Base-by-base conservation (phyloP, 2,888 invertebrate genomes). In the Trypoxylon attenuatum region DNA sequence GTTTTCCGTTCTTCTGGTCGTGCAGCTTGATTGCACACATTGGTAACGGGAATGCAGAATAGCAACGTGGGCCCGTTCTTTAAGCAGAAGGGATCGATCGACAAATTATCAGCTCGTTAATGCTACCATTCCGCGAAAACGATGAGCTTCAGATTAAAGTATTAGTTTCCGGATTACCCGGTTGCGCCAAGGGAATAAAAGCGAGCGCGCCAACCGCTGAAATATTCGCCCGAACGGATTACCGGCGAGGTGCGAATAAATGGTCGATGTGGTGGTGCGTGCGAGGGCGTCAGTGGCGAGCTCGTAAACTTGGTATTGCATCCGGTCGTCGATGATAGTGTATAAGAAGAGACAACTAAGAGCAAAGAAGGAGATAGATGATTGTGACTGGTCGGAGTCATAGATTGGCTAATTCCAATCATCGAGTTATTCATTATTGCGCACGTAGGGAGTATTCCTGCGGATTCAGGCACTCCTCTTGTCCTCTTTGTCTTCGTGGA, bases 71-170 rank as follows among this genome's bases (percentile, higher is more conserved):
- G 60, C 41, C 52, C 54, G 53, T 46, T 54, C 53, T 55, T 53
- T 54, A 27, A 43, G 33, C 39, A 25, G 65, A 67, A 39, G 21
- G 27, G 59, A 67, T 73, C 73, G 61, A 62, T 59, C 64, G 67
- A 81, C 79, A 79, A 82, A 82, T 81, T 80, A 71, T 71, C 49
- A 55, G 38, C 71, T 69, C 71, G 70, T 62, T 80, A 82, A 78
- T 76, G 76, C 73, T 73, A 73, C 73, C n/a, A 5, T 13, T 13
- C 62, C 73, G 78, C 79, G 78, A 79, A 81, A 80, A 79, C 76
- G 78, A 81, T 78, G 82, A 76, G 79, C 80, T 76, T 74, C 70
- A 75, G 79, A 81, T 78, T 78, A 77, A 78, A 67, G 58, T 27
- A 62, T 65, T 63, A 66, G 66, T 68, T 61, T 70, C 57, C 62